phyloP scores from a whole-genome alignment of 2,888 invertebrate genomes.

The Aleiodes alternator region DNA sequence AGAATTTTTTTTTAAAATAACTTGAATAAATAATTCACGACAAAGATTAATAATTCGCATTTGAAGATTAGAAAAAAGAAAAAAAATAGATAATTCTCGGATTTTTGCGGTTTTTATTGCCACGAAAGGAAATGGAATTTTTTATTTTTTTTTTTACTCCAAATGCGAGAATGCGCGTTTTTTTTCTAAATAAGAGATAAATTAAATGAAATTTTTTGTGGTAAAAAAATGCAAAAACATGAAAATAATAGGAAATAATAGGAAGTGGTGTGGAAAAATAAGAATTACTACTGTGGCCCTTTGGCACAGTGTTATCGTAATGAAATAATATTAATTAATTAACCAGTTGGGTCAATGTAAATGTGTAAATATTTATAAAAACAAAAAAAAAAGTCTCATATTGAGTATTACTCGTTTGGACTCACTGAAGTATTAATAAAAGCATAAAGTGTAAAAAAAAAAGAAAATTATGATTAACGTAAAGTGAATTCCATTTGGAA shows the following conservation, averaged over 20 bases:
- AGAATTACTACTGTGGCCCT: not conserved
- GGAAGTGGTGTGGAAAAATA: not conserved
- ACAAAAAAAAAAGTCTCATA: not conserved
- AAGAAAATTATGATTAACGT: not conserved
- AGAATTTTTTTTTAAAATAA: constrained; percentile 38
- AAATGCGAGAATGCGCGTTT: too few species aligned
- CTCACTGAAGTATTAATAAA: constrained; percentile 12
- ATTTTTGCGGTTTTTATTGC: too few species aligned
- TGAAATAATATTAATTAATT: not conserved
- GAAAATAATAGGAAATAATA: not conserved
- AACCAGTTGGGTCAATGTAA: constrained; percentile 5
- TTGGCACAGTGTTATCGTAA: constrained; percentile 10
- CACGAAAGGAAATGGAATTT: too few species aligned
- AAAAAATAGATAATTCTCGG: not conserved
- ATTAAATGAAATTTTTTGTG: not conserved
- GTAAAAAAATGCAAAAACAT: not conserved
- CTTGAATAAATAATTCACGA: constrained; percentile 41
- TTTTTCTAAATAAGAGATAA: constrained; percentile 2
- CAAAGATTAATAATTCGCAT: constrained; percentile 38
- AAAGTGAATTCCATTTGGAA: constrained; percentile 13
- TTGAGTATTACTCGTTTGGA: not conserved
- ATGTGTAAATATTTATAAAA: constrained; percentile 20
- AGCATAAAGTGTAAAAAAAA: constrained; percentile 17
- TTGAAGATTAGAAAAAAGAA: constrained; percentile 35
- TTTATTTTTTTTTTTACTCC: too few species aligned